Evolutionary conservation across 1,140 invertebrate species (phyloP), one percentile per base, ranked within the genome.

Genomic region (Drosophila melanica): DNA sequence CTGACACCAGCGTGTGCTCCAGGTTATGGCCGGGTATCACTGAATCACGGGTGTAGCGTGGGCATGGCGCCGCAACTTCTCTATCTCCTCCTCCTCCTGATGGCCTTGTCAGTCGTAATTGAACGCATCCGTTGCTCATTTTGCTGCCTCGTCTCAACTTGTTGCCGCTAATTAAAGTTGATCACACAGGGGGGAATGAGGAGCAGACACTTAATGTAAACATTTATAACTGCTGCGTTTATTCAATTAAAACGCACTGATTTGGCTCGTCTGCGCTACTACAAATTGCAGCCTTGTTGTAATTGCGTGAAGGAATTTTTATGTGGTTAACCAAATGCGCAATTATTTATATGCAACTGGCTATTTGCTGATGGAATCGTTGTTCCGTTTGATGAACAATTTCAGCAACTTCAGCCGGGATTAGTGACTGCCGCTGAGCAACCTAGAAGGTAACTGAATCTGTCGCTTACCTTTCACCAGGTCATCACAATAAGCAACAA

Each of bases 141-240:
- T 63, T 8, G 57, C 42, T 67, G 66, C 53, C 50, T 70, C 65
- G 62, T 65, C 73, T 51, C 54, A 50, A 68, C 78, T 86, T 77
- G 82, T 86, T 86, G 78, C 78, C 47, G 67, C 78, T 86, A 86
- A 86, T 86, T 86, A 86, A 62, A 86, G 66, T 68, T 78, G 77
- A 81, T 71, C 77, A 45, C n/a, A 42, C 3, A 44, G 35, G 58
- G 45, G 35, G 55, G 27, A 30, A 33, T 27, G n/a, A 62, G 44
- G 23, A 14, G 42, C 35, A 69, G 50, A 54, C 59, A 77, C 45
- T 71, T 75, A 75, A 81, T 86, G 75, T 78, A 86, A 86, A 86
- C 81, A 87, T 69, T 67, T 81, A 72, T 86, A 86, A 87, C 63
- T 70, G 78, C 78, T 48, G 82, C 74, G 82, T 86, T 86, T 86